Conservation (phyloP, 2,113 vertebrate genomes). For the Nestor notabilis region DNA sequence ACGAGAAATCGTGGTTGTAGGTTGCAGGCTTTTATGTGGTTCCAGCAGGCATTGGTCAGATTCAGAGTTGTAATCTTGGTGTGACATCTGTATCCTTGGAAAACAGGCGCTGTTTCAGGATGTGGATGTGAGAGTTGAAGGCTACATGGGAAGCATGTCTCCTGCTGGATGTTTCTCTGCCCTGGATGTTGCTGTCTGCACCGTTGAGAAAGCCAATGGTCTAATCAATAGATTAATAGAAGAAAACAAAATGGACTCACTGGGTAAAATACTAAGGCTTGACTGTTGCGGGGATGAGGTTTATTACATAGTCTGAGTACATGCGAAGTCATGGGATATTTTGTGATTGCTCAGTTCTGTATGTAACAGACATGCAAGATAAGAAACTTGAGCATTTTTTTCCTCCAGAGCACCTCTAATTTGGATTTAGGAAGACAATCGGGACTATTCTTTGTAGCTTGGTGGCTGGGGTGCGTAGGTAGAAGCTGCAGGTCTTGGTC, state of each 20-base stretch:
- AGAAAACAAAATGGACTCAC: constrained; percentile 84
- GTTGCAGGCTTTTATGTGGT: background rate
- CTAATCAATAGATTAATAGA: constrained; percentile 94
- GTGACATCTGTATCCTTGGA: background rate
- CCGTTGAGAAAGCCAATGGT: constrained; percentile 96
- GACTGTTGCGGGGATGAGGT: background rate
- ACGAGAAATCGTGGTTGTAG: background rate
- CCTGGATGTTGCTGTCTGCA: constrained; percentile 94
- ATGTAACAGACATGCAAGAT: background rate
- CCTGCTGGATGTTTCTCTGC: constrained; percentile 82
- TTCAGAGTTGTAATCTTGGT: background rate
- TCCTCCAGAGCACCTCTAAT: background rate
- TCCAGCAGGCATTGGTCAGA: background rate
- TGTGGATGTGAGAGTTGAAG: constrained; percentile 88
- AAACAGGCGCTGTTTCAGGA: constrained; percentile 91
- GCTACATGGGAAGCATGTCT: constrained; percentile 91
- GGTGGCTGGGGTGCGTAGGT: background rate
- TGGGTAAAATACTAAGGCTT: constrained; percentile 80
- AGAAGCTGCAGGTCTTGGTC: background rate
- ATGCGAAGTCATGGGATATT: background rate
- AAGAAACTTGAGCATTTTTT: background rate
- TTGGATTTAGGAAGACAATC: background rate
- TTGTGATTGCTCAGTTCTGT: background rate
- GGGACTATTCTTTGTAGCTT: background rate
- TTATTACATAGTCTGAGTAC: background rate